Percentiles rank a stretch among this genome's conserved stretches.
Evolutionary conservation across 2,113 vertebrate genomes (phyloP).

Genomic region (Peromyscus maniculatus): DNA sequence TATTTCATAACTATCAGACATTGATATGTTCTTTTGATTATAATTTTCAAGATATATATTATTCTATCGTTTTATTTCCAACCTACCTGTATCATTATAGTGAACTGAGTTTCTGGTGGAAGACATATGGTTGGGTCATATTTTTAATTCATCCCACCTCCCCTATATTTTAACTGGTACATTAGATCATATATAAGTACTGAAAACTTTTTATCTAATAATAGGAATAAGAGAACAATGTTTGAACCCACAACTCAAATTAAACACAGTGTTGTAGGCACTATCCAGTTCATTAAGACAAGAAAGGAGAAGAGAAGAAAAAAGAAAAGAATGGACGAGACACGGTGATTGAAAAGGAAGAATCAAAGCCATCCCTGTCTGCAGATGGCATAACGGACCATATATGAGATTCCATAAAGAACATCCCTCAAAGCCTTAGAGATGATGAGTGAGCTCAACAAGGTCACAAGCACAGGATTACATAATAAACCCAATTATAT

Average conservation of each 20-base stretch:
- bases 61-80: not conserved
- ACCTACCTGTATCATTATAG: not conserved
- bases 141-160: not conserved
- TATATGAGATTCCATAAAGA: not conserved
- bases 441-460: not conserved
- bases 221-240: not conserved
- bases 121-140: not conserved
- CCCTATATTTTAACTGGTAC: not conserved
- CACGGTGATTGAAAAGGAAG: not conserved
- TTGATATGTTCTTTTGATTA: not conserved
- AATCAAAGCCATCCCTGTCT: not conserved
- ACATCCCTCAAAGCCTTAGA: not conserved
- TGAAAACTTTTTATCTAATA: not conserved
- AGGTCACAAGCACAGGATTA: not conserved
- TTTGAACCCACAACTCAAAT: not conserved
- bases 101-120: constrained; percentile 3
- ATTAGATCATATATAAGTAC: not conserved
- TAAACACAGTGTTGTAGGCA: not conserved
- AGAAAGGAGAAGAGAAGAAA: not conserved
- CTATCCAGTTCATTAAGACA: not conserved
- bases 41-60: not conserved
- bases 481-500: not conserved
- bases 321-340: not conserved
- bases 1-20: not conserved
- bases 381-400: not conserved